Conservation (phyloP, 2,797 vertebrate genomes). For the Chrosomus eos region DNA sequence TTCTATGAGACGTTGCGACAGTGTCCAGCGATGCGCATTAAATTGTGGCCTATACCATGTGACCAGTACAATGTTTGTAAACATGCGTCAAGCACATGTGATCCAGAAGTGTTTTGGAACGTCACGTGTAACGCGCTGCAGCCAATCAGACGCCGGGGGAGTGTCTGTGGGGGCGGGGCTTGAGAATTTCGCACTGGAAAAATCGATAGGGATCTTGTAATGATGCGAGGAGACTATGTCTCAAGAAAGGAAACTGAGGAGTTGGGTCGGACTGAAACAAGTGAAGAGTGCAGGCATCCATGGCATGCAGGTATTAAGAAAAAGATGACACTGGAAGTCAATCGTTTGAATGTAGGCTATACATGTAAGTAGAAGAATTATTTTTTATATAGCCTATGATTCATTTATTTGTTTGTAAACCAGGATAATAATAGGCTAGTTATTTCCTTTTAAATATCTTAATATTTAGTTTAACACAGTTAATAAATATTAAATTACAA, state of each 20-base stretch:
- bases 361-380: slow-evolving; percentile 35
- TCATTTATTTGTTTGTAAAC: neutral
- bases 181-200: slow-evolving; percentile 78
- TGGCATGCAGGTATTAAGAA: neutral
- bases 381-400: neutral
- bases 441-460: neutral
- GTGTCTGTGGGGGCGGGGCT: slow-evolving; percentile 75
- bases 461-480: neutral
- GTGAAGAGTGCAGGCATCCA: slow-evolving; percentile 14
- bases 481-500: neutral
- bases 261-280: slow-evolving; percentile 25
- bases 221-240: slow-evolving; percentile 62
- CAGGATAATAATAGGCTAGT: neutral
- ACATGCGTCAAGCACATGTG: slow-evolving; percentile 86
- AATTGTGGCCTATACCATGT: slow-evolving; percentile 71
- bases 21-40: slow-evolving; percentile 70
- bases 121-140: slow-evolving; percentile 56
- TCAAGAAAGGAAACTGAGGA: slow-evolving; percentile 66
- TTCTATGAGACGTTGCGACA: slow-evolving; percentile 61
- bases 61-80: slow-evolving; percentile 85
- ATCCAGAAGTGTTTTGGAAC: slow-evolving; percentile 71
- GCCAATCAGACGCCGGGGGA: slow-evolving; percentile 76
- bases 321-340: neutral
- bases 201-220: slow-evolving; percentile 72
- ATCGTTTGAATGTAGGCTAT: neutral